These are phyloP conservation scores for Trypoxylon attenuatum DNA, from an alignment of 2,888 invertebrate species.

Conservation along the genomic window DNA sequence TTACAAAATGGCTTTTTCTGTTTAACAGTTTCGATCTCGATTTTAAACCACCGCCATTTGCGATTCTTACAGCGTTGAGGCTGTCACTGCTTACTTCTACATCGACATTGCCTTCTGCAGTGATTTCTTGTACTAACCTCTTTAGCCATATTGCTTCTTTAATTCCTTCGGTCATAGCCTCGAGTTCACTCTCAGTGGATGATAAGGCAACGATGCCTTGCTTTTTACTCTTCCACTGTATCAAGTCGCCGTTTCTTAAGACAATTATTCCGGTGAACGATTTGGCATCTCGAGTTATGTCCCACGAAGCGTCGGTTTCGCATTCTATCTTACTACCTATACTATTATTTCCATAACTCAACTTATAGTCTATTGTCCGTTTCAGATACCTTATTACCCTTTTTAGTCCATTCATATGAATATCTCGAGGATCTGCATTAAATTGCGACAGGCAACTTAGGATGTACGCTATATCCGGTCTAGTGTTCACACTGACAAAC, in stretches of 20 bases:
- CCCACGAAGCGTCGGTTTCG: conserved; percentile 2
- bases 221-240: neutral
- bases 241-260: neutral
- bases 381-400: conserved; percentile 4
- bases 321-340: neutral
- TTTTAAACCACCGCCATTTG: neutral
- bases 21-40: neutral
- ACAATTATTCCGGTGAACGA: conserved; percentile 4
- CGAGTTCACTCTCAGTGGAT: too few species aligned
- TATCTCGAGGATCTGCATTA: conserved; percentile 5
- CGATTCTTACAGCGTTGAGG: neutral
- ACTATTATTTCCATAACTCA: neutral
- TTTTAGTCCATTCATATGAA: conserved; percentile 8
- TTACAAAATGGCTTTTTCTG: neutral
- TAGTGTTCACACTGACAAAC: too few species aligned
- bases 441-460: conserved; percentile 8
- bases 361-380: neutral
- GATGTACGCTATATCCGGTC: neutral
- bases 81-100: neutral
- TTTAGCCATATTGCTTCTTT: neutral
- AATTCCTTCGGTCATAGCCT: neutral
- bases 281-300: neutral
- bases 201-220: conserved; percentile 3
- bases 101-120: neutral
- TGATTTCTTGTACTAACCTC: neutral